Evolutionary conservation across 2,888 invertebrate genomes (phyloP).

Genomic region (Stomorhina lunata): DNA sequence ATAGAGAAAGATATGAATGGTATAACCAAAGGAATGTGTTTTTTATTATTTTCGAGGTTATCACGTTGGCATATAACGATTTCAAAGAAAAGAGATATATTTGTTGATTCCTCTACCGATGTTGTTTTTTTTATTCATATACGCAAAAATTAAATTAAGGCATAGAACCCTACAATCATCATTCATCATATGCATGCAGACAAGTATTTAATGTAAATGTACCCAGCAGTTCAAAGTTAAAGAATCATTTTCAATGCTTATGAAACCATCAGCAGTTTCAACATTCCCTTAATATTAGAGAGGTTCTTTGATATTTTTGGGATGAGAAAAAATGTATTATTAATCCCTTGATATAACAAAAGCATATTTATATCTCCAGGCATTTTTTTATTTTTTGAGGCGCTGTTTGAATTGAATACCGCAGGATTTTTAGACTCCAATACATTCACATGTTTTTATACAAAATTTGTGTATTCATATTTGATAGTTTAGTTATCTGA

Average conservation of each 20-base stretch:
- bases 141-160: constrained; percentile 77
- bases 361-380: too few relatives aligned
- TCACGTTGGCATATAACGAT: constrained; percentile 55
- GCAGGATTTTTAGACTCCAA: too few relatives aligned
- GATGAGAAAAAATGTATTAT: too few relatives aligned
- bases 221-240: constrained; percentile 8
- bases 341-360: too few relatives aligned
- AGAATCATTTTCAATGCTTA: too few relatives aligned
- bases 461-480: background rate
- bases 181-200: constrained; percentile 31
- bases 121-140: constrained; percentile 67
- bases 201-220: background rate
- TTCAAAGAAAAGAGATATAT: constrained; percentile 47
- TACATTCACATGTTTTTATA: constrained; percentile 15
- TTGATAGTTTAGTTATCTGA: background rate
- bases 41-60: constrained; percentile 52
- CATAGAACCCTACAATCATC: constrained; percentile 35
- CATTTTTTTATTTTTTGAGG: too few relatives aligned
- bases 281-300: too few relatives aligned
- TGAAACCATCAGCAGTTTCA: too few relatives aligned
- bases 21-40: background rate
- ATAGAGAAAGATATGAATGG: constrained; percentile 5
- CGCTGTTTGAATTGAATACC: too few relatives aligned
- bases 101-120: background rate
- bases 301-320: too few relatives aligned